Evolutionary conservation across 1,140 invertebrate species (phyloP).

Genomic region (Drosophila neocordata): DNA sequence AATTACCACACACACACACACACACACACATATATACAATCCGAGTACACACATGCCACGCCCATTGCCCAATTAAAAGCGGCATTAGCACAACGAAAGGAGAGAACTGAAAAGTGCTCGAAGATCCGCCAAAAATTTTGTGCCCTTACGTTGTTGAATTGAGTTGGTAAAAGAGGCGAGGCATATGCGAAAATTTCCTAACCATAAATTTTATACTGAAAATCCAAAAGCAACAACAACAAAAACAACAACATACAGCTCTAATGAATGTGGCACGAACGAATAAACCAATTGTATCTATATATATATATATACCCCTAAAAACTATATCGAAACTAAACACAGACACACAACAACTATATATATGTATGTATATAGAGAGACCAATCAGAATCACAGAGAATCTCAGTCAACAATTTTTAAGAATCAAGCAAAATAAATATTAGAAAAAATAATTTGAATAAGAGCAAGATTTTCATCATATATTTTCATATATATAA

Average conservation of each 20-base stretch:
- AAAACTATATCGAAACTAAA: conserved; percentile 51
- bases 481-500: no score
- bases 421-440: no score
- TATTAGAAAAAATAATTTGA: no score
- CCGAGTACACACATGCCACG: conserved; percentile 36
- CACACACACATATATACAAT: conserved; percentile 36
- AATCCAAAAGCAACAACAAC: conserved; percentile 58
- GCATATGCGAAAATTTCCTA: conserved; percentile 70
- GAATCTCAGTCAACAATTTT: no score
- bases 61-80: conserved; percentile 68
- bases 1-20: conserved; percentile 60
- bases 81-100: conserved; percentile 56
- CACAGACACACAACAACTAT: conserved; percentile 16
- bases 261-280: conserved; percentile 64
- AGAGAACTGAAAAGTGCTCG: conserved; percentile 41
- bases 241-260: conserved; percentile 40
- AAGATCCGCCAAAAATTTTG: conserved; percentile 67
- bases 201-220: conserved; percentile 70
- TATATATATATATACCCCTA: background rate
- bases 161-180: conserved; percentile 12
- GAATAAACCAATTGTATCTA: conserved; percentile 15
- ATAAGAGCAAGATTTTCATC: no score
- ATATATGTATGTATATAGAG: background rate
- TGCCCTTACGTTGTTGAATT: background rate
- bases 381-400: no score